These are phyloP conservation scores for Halictus ligatus DNA, from an alignment of 2,888 invertebrate species.

Conservation along the genomic window DNA sequence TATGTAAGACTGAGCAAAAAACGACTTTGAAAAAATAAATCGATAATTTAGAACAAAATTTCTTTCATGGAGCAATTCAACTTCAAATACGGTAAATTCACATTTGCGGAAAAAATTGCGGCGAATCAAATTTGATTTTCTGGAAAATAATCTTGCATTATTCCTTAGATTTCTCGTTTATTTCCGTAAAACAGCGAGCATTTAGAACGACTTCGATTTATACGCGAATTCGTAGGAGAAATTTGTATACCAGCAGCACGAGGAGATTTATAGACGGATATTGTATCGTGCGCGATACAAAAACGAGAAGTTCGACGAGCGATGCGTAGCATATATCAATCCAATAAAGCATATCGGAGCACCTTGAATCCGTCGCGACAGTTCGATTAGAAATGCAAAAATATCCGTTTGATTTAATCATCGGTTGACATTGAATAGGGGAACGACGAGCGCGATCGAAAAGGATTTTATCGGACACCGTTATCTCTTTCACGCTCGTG, in stretches of 20 bases:
- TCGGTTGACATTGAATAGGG: conserved; percentile 18
- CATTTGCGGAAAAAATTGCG: background rate
- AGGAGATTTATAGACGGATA: background rate
- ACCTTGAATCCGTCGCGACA: background rate
- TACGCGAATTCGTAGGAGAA: background rate
- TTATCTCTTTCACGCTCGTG: conserved; percentile 22
- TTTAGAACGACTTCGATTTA: background rate
- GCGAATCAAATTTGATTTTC: background rate
- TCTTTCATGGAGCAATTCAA: background rate
- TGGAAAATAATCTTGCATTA: background rate
- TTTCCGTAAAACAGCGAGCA: background rate
- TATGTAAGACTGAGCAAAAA: background rate
- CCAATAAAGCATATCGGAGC: background rate
- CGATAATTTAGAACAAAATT: background rate
- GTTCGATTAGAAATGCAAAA: conserved; percentile 2
- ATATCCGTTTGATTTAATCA: conserved; percentile 22
- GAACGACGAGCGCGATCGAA: conserved; percentile 13
- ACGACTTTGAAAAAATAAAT: background rate
- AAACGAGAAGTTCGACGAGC: background rate
- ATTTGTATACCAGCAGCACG: background rate
- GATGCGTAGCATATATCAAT: background rate
- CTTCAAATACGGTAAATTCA: background rate
- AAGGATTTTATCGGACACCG: conserved; percentile 40
- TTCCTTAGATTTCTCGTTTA: background rate
- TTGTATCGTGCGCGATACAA: background rate